phyloP scores from a whole-genome alignment of 2,888 invertebrate species.

The Urechis unicinctus region DNA sequence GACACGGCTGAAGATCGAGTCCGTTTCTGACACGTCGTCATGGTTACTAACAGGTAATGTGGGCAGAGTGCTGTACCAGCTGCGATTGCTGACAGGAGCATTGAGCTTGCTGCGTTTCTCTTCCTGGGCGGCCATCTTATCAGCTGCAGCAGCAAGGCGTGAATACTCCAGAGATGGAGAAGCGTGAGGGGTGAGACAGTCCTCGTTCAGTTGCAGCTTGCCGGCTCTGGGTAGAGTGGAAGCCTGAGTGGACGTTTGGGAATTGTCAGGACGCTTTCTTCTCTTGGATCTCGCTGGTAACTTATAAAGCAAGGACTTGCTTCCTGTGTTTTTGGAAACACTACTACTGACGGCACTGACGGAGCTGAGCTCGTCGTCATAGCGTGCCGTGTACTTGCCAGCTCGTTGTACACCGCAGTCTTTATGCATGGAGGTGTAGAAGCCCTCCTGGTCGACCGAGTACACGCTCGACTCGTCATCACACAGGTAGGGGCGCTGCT shows the following conservation, averaged over 20 bases:
- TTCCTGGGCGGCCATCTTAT: neutral
- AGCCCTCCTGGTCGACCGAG: slow-evolving; percentile 94
- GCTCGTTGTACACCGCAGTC: slow-evolving; percentile 70
- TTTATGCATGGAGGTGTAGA: slow-evolving; percentile 95
- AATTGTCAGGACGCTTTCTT: neutral
- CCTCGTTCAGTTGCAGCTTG: neutral
- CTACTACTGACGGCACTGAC: slow-evolving; percentile 1
- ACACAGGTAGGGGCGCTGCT: slow-evolving; percentile 4
- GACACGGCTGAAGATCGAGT: slow-evolving; percentile 29
- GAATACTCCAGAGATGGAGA: neutral
- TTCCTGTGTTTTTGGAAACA: no score
- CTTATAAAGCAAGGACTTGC: neutral
- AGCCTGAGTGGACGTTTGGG: neutral
- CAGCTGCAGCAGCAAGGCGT: neutral
- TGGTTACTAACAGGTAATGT: no score
- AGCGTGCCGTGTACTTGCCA: no score
- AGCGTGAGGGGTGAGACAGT: neutral
- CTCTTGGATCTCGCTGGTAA: neutral
- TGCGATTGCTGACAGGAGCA: no score
- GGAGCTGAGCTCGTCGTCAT: slow-evolving; percentile 3
- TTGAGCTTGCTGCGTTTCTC: no score
- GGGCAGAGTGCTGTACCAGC: no score
- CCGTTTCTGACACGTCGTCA: no score
- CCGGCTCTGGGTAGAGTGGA: no score
- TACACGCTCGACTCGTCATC: slow-evolving; percentile 67